A percentile compares a stretch with the other conserved stretches of the same genome.
Evolutionary conservation across 2,797 vertebrate species (phyloP).

Genomic region (Triplophysa bombifrons): DNA sequence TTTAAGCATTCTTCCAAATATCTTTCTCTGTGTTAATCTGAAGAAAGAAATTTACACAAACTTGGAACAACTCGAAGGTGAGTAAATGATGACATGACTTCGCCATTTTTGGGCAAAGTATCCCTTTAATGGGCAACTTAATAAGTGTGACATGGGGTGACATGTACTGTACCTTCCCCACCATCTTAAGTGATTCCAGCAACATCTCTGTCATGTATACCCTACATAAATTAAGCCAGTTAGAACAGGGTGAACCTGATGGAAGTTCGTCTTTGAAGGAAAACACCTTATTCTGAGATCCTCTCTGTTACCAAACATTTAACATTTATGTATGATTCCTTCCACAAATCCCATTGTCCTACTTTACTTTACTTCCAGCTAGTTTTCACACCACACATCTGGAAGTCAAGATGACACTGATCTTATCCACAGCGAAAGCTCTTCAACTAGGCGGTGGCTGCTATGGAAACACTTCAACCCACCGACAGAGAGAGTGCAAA

Average conservation of each 20-base stretch:
- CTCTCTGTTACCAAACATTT: not conserved
- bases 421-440: slow-evolving; percentile 89
- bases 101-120: too few relatives aligned
- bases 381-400: slow-evolving; percentile 85
- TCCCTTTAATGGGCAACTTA: not conserved
- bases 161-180: not conserved
- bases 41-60: too few relatives aligned
- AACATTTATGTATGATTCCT: not conserved
- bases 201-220: not conserved
- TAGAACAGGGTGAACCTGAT: not conserved
- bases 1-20: too few relatives aligned
- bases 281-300: not conserved
- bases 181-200: not conserved
- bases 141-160: not conserved
- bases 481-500: slow-evolving; percentile 83
- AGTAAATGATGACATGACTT: too few relatives aligned
- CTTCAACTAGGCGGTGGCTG: slow-evolving; percentile 89
- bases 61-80: too few relatives aligned
- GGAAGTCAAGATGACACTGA: slow-evolving; percentile 86
- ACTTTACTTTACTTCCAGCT: not conserved
- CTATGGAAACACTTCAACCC: slow-evolving; percentile 92
- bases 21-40: too few relatives aligned
- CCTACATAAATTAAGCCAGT: not conserved
- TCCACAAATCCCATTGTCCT: not conserved
- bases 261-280: not conserved